These are phyloP conservation scores for Trematomus bernacchii DNA, from an alignment of 2,797 vertebrate genomes.

Conservation along the genomic window DNA sequence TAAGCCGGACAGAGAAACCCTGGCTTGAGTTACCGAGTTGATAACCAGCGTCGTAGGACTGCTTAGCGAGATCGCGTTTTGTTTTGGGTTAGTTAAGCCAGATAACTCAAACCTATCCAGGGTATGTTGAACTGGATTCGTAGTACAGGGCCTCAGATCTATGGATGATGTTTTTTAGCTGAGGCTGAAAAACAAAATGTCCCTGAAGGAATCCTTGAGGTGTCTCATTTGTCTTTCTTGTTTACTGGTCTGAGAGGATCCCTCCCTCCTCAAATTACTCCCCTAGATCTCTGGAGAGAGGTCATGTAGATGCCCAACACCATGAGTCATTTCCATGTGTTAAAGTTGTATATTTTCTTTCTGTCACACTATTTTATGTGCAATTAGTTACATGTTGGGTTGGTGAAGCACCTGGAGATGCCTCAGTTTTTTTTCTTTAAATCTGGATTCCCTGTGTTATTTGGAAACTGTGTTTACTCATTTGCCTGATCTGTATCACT, in stretches of 20 bases:
- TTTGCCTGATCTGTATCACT: slow-evolving; percentile 30
- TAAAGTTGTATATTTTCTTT: slow-evolving; percentile 61
- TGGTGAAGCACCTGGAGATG: slow-evolving; percentile 35
- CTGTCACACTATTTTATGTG: slow-evolving; percentile 61
- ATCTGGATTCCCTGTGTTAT: slow-evolving; percentile 9
- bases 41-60: too few species aligned
- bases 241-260: slow-evolving; percentile 4
- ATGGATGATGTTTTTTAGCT: not conserved
- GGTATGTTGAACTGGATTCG: too few species aligned
- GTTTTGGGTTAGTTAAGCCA: too few species aligned
- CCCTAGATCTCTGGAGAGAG: slow-evolving; percentile 28
- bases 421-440: slow-evolving; percentile 24
- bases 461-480: slow-evolving; percentile 38
- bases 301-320: slow-evolving; percentile 45
- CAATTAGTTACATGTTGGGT: slow-evolving; percentile 47
- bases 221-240: slow-evolving; percentile 24
- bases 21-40: too few species aligned
- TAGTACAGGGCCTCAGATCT: too few species aligned
- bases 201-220: slow-evolving; percentile 15
- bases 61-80: too few species aligned
- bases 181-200: slow-evolving; percentile 17
- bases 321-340: slow-evolving; percentile 57
- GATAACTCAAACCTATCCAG: too few species aligned
- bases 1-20: too few species aligned
- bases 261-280: slow-evolving; percentile 41